phyloP scores from a whole-genome alignment of 2,888 invertebrate species.

The Esperia sulphurella region DNA sequence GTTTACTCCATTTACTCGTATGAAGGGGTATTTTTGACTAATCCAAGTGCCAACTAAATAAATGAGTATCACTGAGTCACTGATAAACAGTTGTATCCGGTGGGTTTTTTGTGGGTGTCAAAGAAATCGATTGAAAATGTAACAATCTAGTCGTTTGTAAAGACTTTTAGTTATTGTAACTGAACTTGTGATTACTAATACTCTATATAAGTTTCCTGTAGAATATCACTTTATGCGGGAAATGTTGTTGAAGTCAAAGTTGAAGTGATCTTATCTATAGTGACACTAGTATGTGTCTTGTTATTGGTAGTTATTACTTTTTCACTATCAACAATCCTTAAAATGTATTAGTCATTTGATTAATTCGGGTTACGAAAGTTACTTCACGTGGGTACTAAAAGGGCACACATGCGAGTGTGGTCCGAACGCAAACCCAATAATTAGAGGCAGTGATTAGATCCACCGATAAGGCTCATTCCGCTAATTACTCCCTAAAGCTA shows the following conservation, averaged over 20 bases:
- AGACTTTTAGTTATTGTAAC: too few species aligned
- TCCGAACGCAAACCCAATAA: constrained; percentile 56
- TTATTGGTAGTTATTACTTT: too few species aligned
- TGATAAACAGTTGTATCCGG: constrained; percentile 1
- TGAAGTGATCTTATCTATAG: too few species aligned
- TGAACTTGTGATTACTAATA: too few species aligned
- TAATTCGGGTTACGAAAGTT: background rate
- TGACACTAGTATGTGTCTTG: too few species aligned
- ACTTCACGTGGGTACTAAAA: constrained; percentile 10
- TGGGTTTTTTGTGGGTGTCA: background rate
- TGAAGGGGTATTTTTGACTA: background rate
- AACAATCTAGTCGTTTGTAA: too few species aligned
- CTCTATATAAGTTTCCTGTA: background rate
- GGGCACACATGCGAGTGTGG: constrained; percentile 43
- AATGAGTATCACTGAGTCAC: constrained; percentile 9
- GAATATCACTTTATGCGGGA: background rate
- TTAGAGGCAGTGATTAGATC: constrained; percentile 72
- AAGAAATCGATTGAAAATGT: background rate
- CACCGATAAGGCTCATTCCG: constrained; percentile 68
- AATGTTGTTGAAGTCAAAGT: too few species aligned
- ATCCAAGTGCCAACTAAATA: background rate
- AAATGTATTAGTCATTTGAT: background rate
- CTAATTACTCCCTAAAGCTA: constrained; percentile 80
- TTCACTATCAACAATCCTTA: too few species aligned
- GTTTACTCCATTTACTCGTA: too few species aligned